A percentile compares a stretch with the other conserved stretches of the same genome.
Evolutionary conservation across 2,888 invertebrate species (phyloP).

Genomic region (Byasa hedistus): DNA sequence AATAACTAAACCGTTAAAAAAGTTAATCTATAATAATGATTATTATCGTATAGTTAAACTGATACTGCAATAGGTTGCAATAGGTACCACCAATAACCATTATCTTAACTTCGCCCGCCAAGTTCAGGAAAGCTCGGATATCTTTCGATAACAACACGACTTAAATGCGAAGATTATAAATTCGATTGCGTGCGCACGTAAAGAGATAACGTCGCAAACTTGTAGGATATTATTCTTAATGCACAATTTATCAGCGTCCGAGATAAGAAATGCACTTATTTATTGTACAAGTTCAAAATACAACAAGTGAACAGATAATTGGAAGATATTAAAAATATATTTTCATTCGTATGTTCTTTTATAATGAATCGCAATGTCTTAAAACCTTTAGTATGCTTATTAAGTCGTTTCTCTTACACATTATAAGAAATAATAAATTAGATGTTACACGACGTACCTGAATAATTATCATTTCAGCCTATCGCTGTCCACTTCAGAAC

Average conservation of each 20-base stretch:
- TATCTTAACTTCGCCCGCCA: not conserved
- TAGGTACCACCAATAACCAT: not conserved
- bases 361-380: too few species aligned
- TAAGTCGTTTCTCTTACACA: too few species aligned
- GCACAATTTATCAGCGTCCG: conserved; percentile 4
- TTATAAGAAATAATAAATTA: too few species aligned
- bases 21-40: not conserved
- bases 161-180: conserved; percentile 15
- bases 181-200: conserved; percentile 7
- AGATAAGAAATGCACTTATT: not conserved
- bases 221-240: conserved; percentile 9
- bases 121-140: not conserved
- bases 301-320: conserved; percentile 3
- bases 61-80: not conserved
- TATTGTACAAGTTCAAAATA: not conserved
- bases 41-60: not conserved
- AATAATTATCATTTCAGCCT: too few species aligned
- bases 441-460: too few species aligned
- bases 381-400: too few species aligned
- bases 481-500: too few species aligned
- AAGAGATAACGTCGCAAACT: conserved; percentile 9
- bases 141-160: conserved; percentile 1
- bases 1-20: not conserved
- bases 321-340: not conserved
- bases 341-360: not conserved